These are phyloP conservation scores for Cebidichthys violaceus DNA, from an alignment of 2,113 vertebrate genomes.

Conservation along the genomic window DNA sequence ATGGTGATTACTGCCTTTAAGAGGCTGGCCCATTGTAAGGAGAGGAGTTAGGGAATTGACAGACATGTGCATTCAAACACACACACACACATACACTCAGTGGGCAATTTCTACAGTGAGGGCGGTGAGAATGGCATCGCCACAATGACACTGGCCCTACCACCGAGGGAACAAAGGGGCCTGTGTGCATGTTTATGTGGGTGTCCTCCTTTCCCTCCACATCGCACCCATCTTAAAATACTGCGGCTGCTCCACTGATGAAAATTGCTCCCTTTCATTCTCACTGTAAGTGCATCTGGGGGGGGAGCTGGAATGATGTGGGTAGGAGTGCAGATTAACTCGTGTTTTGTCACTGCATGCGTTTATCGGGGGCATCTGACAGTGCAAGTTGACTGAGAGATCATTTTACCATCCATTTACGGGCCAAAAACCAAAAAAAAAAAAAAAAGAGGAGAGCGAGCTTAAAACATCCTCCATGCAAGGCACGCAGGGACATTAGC, in stretches of 20 bases:
- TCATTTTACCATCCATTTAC: conserved; percentile 66
- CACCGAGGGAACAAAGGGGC: conserved; percentile 63
- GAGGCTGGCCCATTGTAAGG: conserved; percentile 20
- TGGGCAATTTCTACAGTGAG: conserved; percentile 58
- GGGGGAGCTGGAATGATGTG: conserved; percentile 67
- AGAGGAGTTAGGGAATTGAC: conserved; percentile 42
- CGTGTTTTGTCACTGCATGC: conserved; percentile 59
- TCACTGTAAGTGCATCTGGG: conserved; percentile 50
- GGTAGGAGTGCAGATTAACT: conserved; percentile 68
- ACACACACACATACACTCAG: conserved; percentile 13
- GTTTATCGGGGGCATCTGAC: conserved; percentile 65
- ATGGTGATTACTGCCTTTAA: conserved; percentile 45
- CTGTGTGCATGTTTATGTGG: conserved; percentile 56
- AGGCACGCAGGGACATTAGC: conserved; percentile 40
- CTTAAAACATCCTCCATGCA: conserved; percentile 56
- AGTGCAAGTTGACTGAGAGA: conserved; percentile 51
- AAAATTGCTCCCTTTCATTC: conserved; percentile 76
- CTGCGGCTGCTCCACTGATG: conserved; percentile 69
- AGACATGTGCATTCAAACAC: conserved; percentile 33
- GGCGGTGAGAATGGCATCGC: conserved; percentile 71
- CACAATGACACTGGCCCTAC: conserved; percentile 56
- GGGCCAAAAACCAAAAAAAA: conserved; percentile 43
- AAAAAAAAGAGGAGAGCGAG: not conserved
- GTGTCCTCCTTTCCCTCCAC: conserved; percentile 60
- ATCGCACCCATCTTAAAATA: conserved; percentile 76